Base-by-base conservation (phyloP, 2,888 invertebrate genomes). In the Blera fallax region DNA sequence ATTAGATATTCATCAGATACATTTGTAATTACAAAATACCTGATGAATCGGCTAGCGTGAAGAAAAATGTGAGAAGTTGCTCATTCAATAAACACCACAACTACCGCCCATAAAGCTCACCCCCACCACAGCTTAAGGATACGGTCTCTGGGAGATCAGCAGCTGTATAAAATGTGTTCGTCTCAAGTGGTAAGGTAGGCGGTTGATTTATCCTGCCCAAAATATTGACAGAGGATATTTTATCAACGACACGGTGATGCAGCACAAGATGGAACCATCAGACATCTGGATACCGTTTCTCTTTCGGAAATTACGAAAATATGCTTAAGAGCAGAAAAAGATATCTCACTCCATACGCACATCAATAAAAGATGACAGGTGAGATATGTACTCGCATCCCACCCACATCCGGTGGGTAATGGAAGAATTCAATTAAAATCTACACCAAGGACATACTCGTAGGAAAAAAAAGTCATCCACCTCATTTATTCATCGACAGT, bases 361-460 rank as follows among this genome's bases (percentile, higher is more conserved):
- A 54, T 77, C 69, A 52, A 21, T 60, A 52, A 58, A 62, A 21
- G 43, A 62, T 62, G 56, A 37, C 64, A 77, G 77, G 67, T 77
- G 60, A 48, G 18, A 37, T 34, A 65, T 50, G 50, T 37, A 18
- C n/a, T 58, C 24, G 62, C 11, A 60, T 45, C 29, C 24, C 37
- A 50, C 40, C 34, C 6, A n/a, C 1, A 8, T 8, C 18, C 18
- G 18, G 16, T 16, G 45, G 10, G 11, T 14, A 34, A 3, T 10
- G 14, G 11, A 65, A 56, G 65, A 60, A 79, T 79, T 79, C 79
- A 79, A 79, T 79, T 79, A 79, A 79, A 72, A 72, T 79, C 40
- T 21, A 14, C 56, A 48, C 14, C 45, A 58, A 58, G 21, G 64
- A 54, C 65, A 14, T 21, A n/a, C n/a, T n/a, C n/a, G n/a, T n/a